Percentiles rank a stretch among this genome's conserved stretches.
These are phyloP conservation scores for Cryptus armator DNA, from an alignment of 2,888 invertebrate genomes.

Conservation along the genomic window DNA sequence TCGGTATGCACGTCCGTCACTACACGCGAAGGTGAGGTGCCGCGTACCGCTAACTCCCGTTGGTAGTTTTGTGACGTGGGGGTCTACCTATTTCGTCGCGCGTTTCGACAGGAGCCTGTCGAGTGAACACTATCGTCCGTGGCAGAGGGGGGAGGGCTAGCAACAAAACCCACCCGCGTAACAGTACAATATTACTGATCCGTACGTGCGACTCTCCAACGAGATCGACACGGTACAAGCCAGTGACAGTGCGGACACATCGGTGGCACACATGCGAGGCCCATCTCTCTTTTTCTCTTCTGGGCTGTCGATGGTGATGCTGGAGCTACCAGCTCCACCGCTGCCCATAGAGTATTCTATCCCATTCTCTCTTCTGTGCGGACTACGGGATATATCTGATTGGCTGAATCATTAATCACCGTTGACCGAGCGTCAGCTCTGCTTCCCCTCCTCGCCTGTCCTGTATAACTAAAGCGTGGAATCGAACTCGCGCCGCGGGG, in stretches of 20 bases:
- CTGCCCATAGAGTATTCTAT: not conserved
- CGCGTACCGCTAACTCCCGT: slow-evolving; percentile 42
- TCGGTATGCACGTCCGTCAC: slow-evolving; percentile 68
- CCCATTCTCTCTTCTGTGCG: slow-evolving; percentile 56
- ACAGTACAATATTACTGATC: slow-evolving; percentile 79
- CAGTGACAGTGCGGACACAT: slow-evolving; percentile 80
- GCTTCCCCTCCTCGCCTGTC: slow-evolving; percentile 66
- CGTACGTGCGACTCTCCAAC: slow-evolving; percentile 74
- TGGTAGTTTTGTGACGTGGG: slow-evolving; percentile 45
- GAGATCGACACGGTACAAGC: slow-evolving; percentile 77
- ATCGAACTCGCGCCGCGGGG: slow-evolving; percentile 68
- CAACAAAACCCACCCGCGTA: slow-evolving; percentile 69
- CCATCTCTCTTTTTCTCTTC: slow-evolving; percentile 65
- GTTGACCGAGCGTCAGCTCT: slow-evolving; percentile 78
- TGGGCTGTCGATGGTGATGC: slow-evolving; percentile 44
- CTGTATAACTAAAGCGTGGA: slow-evolving; percentile 63
- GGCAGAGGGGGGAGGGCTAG: not conserved
- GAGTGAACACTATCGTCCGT: slow-evolving; percentile 61
- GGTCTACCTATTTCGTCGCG: slow-evolving; percentile 56
- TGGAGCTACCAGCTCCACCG: slow-evolving; percentile 16
- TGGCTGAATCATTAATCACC: slow-evolving; percentile 81
- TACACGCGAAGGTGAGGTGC: slow-evolving; percentile 26
- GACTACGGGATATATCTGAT: slow-evolving; percentile 78
- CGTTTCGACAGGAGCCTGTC: slow-evolving; percentile 64
- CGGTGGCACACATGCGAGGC: slow-evolving; percentile 38